Percentiles rank a stretch among this genome's conserved stretches.
These are phyloP conservation scores for Lepisosteus osseus DNA, from an alignment of 2,113 vertebrate species.

Conservation along the genomic window DNA sequence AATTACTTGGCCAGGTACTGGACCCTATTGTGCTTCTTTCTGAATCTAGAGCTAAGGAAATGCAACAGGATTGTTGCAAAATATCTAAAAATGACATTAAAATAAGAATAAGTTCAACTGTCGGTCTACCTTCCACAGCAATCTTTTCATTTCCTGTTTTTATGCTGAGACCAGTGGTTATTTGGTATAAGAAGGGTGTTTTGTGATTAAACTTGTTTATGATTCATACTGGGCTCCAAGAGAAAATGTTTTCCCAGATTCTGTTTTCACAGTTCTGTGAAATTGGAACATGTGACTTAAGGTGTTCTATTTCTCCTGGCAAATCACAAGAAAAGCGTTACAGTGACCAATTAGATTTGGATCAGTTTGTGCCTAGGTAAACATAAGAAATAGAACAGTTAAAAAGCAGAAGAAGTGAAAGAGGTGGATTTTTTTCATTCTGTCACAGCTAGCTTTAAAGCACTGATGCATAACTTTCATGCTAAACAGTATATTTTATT, in stretches of 20 bases:
- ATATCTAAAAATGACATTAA: too few species aligned
- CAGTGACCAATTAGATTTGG: constrained; percentile 43
- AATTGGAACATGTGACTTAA: constrained; percentile 33
- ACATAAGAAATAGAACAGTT: too few species aligned
- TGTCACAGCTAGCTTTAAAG: too few species aligned
- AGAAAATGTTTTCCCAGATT: constrained; percentile 13
- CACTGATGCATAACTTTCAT: too few species aligned
- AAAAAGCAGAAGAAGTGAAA: too few species aligned
- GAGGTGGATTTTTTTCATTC: too few species aligned
- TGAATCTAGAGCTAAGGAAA: too few species aligned
- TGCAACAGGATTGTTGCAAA: too few species aligned
- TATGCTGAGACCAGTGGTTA: constrained; percentile 5
- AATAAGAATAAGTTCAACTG: constrained; percentile 20
- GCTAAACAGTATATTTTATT: too few species aligned
- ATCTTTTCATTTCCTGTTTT: constrained; percentile 27
- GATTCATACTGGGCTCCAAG: not conserved
- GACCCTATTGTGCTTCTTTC: too few species aligned
- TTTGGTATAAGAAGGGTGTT: constrained; percentile 20
- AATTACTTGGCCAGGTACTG: too few species aligned
- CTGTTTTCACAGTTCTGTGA: constrained; percentile 26
- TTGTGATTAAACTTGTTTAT: constrained; percentile 12
- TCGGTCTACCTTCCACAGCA: constrained; percentile 13
- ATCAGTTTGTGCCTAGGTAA: constrained; percentile 28
- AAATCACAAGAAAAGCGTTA: constrained; percentile 12
- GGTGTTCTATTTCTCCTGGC: constrained; percentile 32